These are phyloP conservation scores for Erebia palarica DNA, from an alignment of 2,888 invertebrate genomes.

Conservation along the genomic window DNA sequence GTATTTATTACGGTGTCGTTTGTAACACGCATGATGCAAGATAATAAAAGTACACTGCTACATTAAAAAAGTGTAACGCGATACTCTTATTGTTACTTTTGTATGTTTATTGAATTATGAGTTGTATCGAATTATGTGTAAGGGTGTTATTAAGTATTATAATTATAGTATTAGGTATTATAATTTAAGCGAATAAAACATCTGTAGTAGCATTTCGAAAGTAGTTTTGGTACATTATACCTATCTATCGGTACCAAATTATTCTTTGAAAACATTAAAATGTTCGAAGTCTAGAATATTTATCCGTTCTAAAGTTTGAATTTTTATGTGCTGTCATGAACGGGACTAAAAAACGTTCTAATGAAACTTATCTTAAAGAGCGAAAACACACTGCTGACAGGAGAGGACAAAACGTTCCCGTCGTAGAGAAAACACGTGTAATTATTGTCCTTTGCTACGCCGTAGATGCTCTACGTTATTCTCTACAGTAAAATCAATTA, in stretches of 20 bases:
- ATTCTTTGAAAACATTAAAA: no score
- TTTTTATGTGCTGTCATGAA: not conserved
- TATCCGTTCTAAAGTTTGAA: not conserved
- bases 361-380: not conserved
- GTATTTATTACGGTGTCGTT: slow-evolving; percentile 19
- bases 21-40: slow-evolving; percentile 12
- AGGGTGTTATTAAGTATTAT: slow-evolving; percentile 11
- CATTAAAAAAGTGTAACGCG: slow-evolving; percentile 25
- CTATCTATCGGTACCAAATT: no score
- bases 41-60: not conserved
- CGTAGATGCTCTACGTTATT: not conserved
- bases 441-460: not conserved
- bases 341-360: not conserved
- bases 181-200: not conserved
- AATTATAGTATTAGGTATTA: slow-evolving; percentile 6
- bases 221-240: not conserved
- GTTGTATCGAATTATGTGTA: slow-evolving; percentile 16
- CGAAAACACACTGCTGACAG: no score
- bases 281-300: not conserved
- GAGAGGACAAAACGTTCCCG: no score
- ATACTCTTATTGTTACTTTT: slow-evolving; percentile 27
- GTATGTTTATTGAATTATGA: slow-evolving; percentile 24
- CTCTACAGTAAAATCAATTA: not conserved
- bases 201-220: not conserved
- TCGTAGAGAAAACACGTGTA: not conserved